Evolutionary conservation across 1,140 invertebrate genomes (phyloP).

Genomic region (Calycopis cecrops): DNA sequence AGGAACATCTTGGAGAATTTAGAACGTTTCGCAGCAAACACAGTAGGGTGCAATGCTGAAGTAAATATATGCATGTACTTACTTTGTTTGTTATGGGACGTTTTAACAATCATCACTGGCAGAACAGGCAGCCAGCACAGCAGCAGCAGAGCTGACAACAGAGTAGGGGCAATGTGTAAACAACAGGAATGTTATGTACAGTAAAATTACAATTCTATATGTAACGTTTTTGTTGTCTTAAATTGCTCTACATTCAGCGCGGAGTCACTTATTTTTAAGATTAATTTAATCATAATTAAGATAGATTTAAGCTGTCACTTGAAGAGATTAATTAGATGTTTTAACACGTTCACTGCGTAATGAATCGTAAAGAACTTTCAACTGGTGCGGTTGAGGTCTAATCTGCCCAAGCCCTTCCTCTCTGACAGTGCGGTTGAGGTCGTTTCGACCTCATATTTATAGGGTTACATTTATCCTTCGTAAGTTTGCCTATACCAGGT

Average conservation of each 20-base stretch:
- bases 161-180: constrained; percentile 68
- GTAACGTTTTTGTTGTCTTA: constrained; percentile 75
- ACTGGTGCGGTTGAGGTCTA: too few species aligned
- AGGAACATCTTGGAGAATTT: constrained; percentile 1
- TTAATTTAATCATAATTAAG: too few species aligned
- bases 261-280: too few species aligned
- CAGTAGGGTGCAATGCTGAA: constrained; percentile 73
- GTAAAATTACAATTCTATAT: constrained; percentile 70
- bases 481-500: too few species aligned
- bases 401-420: too few species aligned
- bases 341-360: too few species aligned
- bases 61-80: constrained; percentile 66
- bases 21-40: constrained; percentile 68
- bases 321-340: too few species aligned
- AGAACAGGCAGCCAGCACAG: constrained; percentile 43
- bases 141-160: constrained; percentile 17
- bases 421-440: too few species aligned
- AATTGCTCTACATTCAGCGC: constrained; percentile 61
- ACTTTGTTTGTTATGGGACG: constrained; percentile 72
- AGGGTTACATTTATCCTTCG: too few species aligned
- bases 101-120: constrained; percentile 33
- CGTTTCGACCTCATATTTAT: too few species aligned
- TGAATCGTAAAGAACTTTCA: too few species aligned
- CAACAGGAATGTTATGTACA: constrained; percentile 74
- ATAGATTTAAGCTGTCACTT: too few species aligned